Base-by-base conservation (phyloP, 2,888 invertebrate species). In the Taphrorychus bicolor region DNA sequence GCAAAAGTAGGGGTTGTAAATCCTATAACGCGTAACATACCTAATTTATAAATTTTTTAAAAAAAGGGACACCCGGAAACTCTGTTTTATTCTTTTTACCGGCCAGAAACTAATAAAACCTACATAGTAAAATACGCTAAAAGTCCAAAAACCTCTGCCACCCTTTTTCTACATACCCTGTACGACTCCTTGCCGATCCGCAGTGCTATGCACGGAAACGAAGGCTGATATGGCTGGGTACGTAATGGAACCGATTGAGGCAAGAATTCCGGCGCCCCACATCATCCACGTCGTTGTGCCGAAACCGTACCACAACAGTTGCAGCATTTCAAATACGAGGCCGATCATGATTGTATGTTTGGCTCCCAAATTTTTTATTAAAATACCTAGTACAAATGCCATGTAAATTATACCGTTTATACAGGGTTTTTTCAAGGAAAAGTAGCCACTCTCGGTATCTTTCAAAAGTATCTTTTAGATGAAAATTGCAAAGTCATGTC, bases 211-310 rank as follows among this genome's bases (percentile, higher is more conserved):
- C 79, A 97, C 94, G 11, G 98, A 98, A 61, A 98, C 98, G 83
- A 97, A 99, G 40, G 98, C 95, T 82, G 97, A 97, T 79, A 99
- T 98, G 61, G 98, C 97, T 32, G 99, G 99, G 85, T 99, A 99
- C 2, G 98, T 98, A 75, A 99, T 92, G 73, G 96, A 96, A 70
- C 96, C 97, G 75, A 98, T 88, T 11, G 98, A 95, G 40, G 98
- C 98, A 73, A 99, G 85, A 73, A 97, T 89, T 60, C 99, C 99
- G 7, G 98, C 98, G 41, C 94, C 93, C 99, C 99, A 99, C 96
- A 99, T 98, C 93, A 99, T 97, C 97, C 97, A 98, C 71, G 91
- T 93, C 77, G 95, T 92, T 75, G 95, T 95, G 63, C 97, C 97
- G 79, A 98, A 95, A 42, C 98, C 98, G 81, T 96, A 98, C 94